These are phyloP conservation scores for Epinephelus malabaricus DNA, from an alignment of 2,797 vertebrate genomes.

Conservation along the genomic window DNA sequence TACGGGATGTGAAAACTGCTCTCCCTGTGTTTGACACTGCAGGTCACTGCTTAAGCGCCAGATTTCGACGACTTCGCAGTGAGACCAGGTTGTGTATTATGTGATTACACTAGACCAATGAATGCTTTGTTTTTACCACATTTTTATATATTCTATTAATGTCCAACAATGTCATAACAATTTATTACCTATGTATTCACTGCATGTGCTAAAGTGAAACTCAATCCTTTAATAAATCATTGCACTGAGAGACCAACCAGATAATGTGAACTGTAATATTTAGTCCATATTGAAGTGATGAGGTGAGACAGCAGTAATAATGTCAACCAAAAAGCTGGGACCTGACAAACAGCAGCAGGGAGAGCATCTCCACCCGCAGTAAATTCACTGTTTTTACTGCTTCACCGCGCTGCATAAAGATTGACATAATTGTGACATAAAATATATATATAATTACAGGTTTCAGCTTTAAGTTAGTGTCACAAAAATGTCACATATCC, in stretches of 20 bases:
- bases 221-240: conserved; percentile 1
- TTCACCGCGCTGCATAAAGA: background rate
- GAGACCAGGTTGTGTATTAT: too few species aligned
- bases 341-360: conserved; percentile 2
- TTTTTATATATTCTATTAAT: background rate
- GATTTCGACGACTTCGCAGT: too few species aligned
- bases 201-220: background rate
- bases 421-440: background rate
- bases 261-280: conserved; percentile 10
- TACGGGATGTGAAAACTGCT: too few species aligned
- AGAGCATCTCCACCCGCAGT: background rate
- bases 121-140: background rate
- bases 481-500: conserved; percentile 27
- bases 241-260: background rate
- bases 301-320: conserved; percentile 18
- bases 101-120: background rate
- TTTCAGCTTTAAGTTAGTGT: conserved; percentile 38
- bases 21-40: too few species aligned
- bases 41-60: too few species aligned
- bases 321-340: conserved; percentile 12
- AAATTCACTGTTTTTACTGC: conserved; percentile 4
- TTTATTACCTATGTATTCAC: background rate
- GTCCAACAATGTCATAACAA: background rate
- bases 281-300: conserved; percentile 13
- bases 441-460: conserved; percentile 19